Evolutionary conservation across 2,888 invertebrate genomes (phyloP).

Genomic region (Perithous albicinctus): DNA sequence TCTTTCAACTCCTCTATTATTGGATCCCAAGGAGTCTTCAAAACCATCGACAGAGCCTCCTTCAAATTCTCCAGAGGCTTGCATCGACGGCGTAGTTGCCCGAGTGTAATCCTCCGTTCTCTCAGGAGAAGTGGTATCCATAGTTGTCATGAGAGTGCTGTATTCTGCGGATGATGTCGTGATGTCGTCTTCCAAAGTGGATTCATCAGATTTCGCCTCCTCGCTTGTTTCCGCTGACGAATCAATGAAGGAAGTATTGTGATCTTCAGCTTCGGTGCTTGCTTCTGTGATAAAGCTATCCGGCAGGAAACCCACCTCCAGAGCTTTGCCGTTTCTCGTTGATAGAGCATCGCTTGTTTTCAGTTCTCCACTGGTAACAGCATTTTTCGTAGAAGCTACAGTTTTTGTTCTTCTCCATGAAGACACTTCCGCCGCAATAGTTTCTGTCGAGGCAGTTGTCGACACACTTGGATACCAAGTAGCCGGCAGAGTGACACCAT

Average conservation of each 20-base stretch:
- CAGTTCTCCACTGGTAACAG: conserved; percentile 38
- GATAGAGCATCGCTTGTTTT: background rate
- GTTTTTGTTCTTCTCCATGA: conserved; percentile 62
- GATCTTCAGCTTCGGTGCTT: conserved; percentile 43
- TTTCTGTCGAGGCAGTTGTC: conserved; percentile 64
- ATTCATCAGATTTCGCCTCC: conserved; percentile 84
- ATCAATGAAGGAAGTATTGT: conserved; percentile 44
- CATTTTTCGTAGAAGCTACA: conserved; percentile 60
- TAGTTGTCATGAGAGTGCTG: conserved; percentile 79
- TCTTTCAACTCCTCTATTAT: conserved; percentile 53
- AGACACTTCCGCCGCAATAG: conserved; percentile 49
- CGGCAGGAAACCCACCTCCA: conserved; percentile 13
- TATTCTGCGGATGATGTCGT: conserved; percentile 83
- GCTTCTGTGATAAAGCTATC: conserved; percentile 8
- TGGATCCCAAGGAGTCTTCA: background rate
- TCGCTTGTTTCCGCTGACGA: conserved; percentile 86
- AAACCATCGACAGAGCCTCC: conserved; percentile 27
- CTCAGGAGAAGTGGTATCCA: conserved; percentile 87
- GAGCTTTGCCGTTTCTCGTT: conserved; percentile 38
- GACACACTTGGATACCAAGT: conserved; percentile 72
- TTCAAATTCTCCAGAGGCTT: conserved; percentile 78
- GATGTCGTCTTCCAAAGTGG: conserved; percentile 82
- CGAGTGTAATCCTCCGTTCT: conserved; percentile 86
- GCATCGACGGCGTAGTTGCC: conserved; percentile 81
- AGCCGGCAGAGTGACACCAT: conserved; percentile 69